Conservation (phyloP, 2,797 vertebrate genomes). For the Sebastes nivosus region DNA sequence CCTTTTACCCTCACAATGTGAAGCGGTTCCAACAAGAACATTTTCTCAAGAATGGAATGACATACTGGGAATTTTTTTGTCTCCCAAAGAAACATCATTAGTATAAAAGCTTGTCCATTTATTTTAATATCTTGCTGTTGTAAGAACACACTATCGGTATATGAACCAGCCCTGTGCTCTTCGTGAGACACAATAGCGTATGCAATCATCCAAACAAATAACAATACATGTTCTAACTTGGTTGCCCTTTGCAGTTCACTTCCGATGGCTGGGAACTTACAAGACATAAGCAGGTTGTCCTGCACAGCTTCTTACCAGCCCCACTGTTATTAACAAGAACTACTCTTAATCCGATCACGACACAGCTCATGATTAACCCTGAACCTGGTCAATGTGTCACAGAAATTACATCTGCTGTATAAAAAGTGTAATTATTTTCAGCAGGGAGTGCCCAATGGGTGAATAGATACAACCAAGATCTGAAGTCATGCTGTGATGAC, state of each 20-base stretch:
- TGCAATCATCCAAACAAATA: not conserved
- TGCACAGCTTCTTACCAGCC: conserved; percentile 5
- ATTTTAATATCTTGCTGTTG: not conserved
- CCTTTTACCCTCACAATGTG: not conserved
- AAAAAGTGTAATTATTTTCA: not conserved
- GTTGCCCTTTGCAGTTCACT: conserved; percentile 6
- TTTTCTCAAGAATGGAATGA: not conserved
- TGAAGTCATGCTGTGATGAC: not conserved
- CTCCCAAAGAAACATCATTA: not conserved
- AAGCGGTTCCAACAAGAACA: not conserved
- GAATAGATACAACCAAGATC: not conserved
- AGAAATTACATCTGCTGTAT: not conserved
- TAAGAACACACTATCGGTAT: not conserved
- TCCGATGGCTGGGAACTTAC: not conserved
- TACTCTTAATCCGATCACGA: conserved; percentile 16
- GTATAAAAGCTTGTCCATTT: not conserved
- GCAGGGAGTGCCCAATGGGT: not conserved
- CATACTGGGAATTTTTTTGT: not conserved
- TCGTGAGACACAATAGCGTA: not conserved
- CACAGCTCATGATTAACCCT: not conserved
- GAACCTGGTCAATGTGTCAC: not conserved
- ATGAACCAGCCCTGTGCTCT: not conserved
- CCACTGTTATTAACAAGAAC: conserved; percentile 14
- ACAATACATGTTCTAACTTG: not conserved
- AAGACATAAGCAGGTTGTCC: not conserved